Evolutionary conservation across 2,888 invertebrate species (phyloP).

Genomic region (Celastrina argiolus): DNA sequence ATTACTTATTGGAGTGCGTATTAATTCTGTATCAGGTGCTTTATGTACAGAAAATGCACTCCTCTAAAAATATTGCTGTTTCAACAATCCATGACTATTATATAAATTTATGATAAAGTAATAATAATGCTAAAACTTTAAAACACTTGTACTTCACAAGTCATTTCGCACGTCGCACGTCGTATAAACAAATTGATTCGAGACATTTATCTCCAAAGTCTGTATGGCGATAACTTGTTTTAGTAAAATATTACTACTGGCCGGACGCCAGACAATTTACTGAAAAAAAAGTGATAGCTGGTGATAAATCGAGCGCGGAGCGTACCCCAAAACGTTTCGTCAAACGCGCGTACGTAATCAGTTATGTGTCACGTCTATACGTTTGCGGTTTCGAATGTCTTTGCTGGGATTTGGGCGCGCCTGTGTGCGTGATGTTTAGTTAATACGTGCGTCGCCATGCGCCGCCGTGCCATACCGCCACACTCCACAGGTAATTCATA

Average conservation of each 20-base stretch:
- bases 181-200: conserved; percentile 9
- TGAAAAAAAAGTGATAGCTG: conserved; percentile 16
- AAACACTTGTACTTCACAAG: not conserved
- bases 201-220: not conserved
- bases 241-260: conserved; percentile 11
- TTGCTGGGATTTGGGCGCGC: conserved; percentile 30
- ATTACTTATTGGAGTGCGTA: no score
- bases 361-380: conserved; percentile 30
- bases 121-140: not conserved
- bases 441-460: conserved; percentile 24
- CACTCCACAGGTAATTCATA: conserved; percentile 22
- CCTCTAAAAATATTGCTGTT: no score
- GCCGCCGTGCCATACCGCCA: conserved; percentile 19
- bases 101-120: no score
- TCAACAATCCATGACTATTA: no score
- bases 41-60: no score
- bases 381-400: conserved; percentile 33
- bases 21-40: no score
- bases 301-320: conserved; percentile 18
- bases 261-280: conserved; percentile 13
- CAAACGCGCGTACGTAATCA: conserved; percentile 28
- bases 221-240: conserved; percentile 7
- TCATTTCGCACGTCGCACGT: not conserved
- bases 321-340: conserved; percentile 24
- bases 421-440: conserved; percentile 30